A percentile compares a stretch with the other conserved stretches of the same genome.
Evolutionary conservation across 2,888 invertebrate species (phyloP).

Genomic region (Synergus itoensis): DNA sequence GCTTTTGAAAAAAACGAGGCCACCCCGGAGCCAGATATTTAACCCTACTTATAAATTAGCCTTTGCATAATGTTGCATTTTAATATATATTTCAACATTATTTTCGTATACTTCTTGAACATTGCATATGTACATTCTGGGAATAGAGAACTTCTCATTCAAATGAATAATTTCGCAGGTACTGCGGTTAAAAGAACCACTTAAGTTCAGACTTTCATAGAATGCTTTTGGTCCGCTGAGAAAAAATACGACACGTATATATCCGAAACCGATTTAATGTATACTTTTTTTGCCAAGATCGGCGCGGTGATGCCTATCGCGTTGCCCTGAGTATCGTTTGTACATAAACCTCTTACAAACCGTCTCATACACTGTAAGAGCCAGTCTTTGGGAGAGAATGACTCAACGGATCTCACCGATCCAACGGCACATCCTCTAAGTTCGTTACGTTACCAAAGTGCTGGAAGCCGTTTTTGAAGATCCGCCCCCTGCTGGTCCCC

Average conservation of each 20-base stretch:
- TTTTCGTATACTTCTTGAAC: slow-evolving; percentile 50
- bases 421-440: slow-evolving; percentile 68
- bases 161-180: slow-evolving; percentile 30
- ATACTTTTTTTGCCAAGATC: slow-evolving; percentile 10
- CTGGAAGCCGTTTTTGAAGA: slow-evolving; percentile 79
- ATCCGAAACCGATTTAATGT: slow-evolving; percentile 16
- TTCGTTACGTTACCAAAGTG: slow-evolving; percentile 68
- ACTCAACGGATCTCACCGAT: slow-evolving; percentile 62
- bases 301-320: slow-evolving; percentile 20
- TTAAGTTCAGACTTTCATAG: slow-evolving; percentile 33
- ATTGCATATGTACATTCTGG: slow-evolving; percentile 47
- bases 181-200: slow-evolving; percentile 36
- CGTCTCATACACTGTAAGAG: slow-evolving; percentile 24
- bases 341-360: slow-evolving; percentile 50
- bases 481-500: slow-evolving; percentile 70
- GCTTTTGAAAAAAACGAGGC: background rate
- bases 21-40: slow-evolving; percentile 27
- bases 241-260: slow-evolving; percentile 20
- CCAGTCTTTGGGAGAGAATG: slow-evolving; percentile 16
- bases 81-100: slow-evolving; percentile 39
- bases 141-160: slow-evolving; percentile 19
- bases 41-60: slow-evolving; percentile 29
- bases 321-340: slow-evolving; percentile 64
- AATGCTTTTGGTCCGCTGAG: slow-evolving; percentile 33
- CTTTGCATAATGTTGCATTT: slow-evolving; percentile 29